A percentile compares a stretch with the other conserved stretches of the same genome.
Evolutionary conservation across 2,797 vertebrate species (phyloP).

Genomic region (Sebastes cheni): DNA sequence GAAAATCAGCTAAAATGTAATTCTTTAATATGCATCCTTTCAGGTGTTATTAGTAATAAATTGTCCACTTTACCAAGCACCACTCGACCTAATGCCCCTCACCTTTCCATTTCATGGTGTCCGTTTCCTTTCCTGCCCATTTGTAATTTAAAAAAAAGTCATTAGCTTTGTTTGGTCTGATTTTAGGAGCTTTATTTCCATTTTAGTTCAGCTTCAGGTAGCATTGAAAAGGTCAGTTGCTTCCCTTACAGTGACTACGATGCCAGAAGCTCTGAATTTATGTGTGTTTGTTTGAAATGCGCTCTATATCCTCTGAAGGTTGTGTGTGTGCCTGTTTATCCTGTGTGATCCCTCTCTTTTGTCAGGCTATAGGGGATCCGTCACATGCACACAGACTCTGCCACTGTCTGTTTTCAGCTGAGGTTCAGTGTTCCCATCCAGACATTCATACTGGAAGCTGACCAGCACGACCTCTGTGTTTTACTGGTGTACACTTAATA

Average conservation of each 20-base stretch:
- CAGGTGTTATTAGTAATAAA: not conserved
- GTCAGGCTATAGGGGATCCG: slow-evolving; percentile 18
- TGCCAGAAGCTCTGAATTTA: not conserved
- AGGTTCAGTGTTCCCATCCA: not conserved
- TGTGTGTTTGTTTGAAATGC: not conserved
- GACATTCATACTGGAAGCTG: not conserved
- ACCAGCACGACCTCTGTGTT: not conserved
- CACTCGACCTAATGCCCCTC: not conserved
- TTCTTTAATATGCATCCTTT: not conserved
- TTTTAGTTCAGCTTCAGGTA: not conserved
- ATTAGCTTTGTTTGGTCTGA: not conserved
- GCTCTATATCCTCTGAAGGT: slow-evolving; percentile 19
- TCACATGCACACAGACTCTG: not conserved
- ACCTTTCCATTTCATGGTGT: not conserved
- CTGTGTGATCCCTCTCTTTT: slow-evolving; percentile 34
- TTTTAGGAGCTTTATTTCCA: not conserved
- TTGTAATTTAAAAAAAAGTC: not conserved
- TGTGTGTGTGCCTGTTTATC: slow-evolving; percentile 16
- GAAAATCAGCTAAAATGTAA: not conserved
- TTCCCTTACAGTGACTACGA: not conserved
- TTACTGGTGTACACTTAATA: not conserved
- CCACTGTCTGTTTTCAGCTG: not conserved
- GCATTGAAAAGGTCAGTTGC: not conserved
- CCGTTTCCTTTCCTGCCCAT: not conserved
- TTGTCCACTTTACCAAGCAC: not conserved